Base-by-base conservation (phyloP, 2,113 vertebrate species). In the Hemiprocne comata region DNA sequence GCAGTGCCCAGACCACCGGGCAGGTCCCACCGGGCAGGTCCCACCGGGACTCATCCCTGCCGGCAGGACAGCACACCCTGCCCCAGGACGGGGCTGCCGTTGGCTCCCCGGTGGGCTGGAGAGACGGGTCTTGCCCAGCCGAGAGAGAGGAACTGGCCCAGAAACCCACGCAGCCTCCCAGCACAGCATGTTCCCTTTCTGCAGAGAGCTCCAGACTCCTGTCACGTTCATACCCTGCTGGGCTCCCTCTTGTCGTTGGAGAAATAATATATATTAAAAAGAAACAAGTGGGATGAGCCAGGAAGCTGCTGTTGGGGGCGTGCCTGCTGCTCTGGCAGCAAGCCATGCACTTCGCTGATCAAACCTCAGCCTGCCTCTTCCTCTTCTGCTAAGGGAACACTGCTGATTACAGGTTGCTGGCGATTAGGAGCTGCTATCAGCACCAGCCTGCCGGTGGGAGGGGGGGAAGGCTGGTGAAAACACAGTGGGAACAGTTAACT, bases 1-100 rank as follows among this genome's bases (percentile, higher is more conserved):
- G 4, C 62, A 23, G 61, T 3, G 61, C 73, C 0, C 0, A 0
- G 23, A 46, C 4, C 83, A 16, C 7, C 2, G 0, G 3, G 24
- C 28, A 62, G 31, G 25, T 31, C 23, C 38, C 70, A 48, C 25
- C 53, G n/a, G n/a, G n/a, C n/a, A 33, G 54, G 53, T 42, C 54
- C 24, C 4, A n/a, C 51, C 29, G 44, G 62, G 24, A 23, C 8
- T 33, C 4, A 19, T 23, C 61, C 38, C 31, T 60, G 19, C 42
- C 31, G 50, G 31, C 5, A 8, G 62, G 7, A 38, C 57, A 81
- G 61, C 51, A 75, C 33, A 31, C 2, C 58, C 62, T 31, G 34
- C 24, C 55, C 54, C 60, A 82, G 72, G 38, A 16, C 2, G 0
- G 28, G 24, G 53, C 91, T 87, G 53, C 71, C 2, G 1, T 8